Evolutionary conservation across 53 echinoderm and acorn worm species (phyloP).

Genomic region (Arbacia lixula): DNA sequence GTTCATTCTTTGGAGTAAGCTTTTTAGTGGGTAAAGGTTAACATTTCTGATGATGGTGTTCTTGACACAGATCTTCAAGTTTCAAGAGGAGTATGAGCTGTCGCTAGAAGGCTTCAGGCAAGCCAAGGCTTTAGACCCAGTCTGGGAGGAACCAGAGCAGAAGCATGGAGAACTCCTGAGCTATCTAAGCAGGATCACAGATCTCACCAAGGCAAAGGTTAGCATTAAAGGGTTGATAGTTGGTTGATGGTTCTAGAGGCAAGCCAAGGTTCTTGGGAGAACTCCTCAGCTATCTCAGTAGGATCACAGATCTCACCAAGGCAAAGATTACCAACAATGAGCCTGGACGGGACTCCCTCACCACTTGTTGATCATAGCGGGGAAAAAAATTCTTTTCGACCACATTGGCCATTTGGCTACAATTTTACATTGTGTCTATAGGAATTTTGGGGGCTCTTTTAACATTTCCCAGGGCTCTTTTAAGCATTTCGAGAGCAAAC

Average conservation of each 20-base stretch:
- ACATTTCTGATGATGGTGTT: no score
- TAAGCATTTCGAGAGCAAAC: no score
- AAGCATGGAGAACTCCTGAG: conserved; percentile 79
- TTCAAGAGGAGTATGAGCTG: conserved; percentile 89
- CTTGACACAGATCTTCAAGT: conserved; percentile 77
- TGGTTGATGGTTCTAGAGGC: background rate
- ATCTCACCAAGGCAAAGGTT: conserved; percentile 91
- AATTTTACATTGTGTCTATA: no score
- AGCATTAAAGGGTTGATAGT: background rate
- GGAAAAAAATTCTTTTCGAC: background rate
- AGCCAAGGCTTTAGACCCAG: conserved; percentile 91
- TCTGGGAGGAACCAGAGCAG: conserved; percentile 92
- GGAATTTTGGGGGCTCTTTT: no score
- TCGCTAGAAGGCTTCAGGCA: conserved; percentile 77
- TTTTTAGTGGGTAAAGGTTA: no score
- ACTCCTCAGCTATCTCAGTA: conserved; percentile 76
- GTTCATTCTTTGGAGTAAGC: no score
- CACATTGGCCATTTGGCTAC: no score
- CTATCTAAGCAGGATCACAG: conserved; percentile 82
- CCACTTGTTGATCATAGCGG: no score
- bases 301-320: conserved; percentile 83
- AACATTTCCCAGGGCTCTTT: no score
- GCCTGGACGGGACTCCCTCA: no score
- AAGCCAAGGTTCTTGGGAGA: no score
- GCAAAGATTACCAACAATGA: no score